Evolutionary conservation across 2,797 vertebrate species (phyloP).

Genomic region (Premnoplex brunnescens): DNA sequence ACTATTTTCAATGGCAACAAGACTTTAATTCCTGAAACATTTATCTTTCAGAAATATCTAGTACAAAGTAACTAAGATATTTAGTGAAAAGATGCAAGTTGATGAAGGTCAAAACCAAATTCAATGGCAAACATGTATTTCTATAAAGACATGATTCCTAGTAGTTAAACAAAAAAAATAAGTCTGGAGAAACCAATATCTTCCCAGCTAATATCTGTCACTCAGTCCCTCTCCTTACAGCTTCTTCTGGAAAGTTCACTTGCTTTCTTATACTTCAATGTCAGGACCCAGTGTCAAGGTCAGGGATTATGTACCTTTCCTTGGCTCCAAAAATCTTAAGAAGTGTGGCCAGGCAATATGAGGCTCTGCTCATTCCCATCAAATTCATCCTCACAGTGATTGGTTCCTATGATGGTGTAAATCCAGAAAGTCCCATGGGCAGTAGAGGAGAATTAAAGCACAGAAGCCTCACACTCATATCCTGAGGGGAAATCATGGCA

Average conservation of each 20-base stretch:
- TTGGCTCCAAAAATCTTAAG: background rate
- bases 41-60: background rate
- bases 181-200: background rate
- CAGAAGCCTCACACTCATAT: background rate
- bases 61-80: background rate
- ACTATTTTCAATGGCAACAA: background rate
- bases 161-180: background rate
- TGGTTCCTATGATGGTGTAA: background rate
- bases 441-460: background rate
- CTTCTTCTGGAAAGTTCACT: background rate
- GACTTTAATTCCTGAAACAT: background rate
- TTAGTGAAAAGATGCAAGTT: background rate
- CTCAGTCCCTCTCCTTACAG: background rate
- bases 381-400: background rate
- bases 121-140: background rate
- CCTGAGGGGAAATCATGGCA: background rate
- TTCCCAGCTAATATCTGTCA: background rate
- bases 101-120: background rate
- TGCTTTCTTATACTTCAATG: background rate
- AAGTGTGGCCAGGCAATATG: background rate
- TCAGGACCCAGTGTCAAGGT: background rate
- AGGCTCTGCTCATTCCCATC: background rate
- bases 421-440: background rate
- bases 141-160: background rate
- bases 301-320: background rate